phyloP scores from a whole-genome alignment of 53 echinoderm and acorn worm species.

The Zoroaster sp. region DNA sequence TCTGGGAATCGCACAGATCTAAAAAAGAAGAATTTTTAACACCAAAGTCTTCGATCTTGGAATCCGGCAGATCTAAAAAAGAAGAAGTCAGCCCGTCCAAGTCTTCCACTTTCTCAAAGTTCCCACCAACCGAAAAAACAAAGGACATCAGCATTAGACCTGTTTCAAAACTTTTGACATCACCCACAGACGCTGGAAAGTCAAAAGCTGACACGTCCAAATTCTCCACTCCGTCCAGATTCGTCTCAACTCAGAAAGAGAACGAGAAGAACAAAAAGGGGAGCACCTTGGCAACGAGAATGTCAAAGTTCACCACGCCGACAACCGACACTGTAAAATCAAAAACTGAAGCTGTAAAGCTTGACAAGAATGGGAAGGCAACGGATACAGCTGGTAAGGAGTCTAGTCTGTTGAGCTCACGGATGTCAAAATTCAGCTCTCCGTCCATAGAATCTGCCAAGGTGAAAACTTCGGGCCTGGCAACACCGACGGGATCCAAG shows the following conservation, averaged over 20 bases:
- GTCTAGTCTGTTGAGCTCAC: neutral
- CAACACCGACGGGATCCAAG: conserved; percentile 2
- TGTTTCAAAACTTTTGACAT: neutral
- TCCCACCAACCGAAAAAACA: conserved; percentile 1
- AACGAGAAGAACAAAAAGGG: conserved; percentile 40
- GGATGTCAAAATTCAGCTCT: conserved; percentile 19
- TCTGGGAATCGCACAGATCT: neutral
- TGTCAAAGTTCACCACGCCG: neutral
- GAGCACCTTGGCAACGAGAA: neutral
- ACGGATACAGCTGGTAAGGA: too few species aligned
- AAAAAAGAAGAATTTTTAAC: neutral
- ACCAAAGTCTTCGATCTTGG: neutral
- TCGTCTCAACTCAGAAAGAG: conserved; percentile 20
- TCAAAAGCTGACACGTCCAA: neutral
- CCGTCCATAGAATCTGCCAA: neutral
- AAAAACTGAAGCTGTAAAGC: neutral
- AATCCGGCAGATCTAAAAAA: neutral
- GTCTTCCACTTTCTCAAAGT: neutral
- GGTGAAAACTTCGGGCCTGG: neutral
- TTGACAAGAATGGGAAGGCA: neutral
- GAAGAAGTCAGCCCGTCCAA: neutral
- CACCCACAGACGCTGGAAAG: neutral
- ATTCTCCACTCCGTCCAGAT: conserved; percentile 25
- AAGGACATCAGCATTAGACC: conserved; percentile 16
- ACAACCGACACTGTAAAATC: neutral